Base-by-base conservation (phyloP, 2,113 vertebrate species). In the Hystrix brachyura region DNA sequence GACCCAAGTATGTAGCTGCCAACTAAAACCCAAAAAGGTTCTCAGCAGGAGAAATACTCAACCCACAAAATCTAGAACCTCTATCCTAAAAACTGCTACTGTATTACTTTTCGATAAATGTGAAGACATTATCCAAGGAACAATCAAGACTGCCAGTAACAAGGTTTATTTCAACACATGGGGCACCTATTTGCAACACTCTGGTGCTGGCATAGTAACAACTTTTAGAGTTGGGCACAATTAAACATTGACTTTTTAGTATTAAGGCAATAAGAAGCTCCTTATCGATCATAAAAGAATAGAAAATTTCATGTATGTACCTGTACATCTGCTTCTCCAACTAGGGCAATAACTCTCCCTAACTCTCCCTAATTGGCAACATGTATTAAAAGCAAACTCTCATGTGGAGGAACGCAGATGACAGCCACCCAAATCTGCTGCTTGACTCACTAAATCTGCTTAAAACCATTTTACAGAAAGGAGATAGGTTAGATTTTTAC, bases 211-310 rank as follows among this genome's bases (percentile, higher is more conserved):
- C 21, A 32, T 59, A 90, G 81, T 46, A 62, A 91, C 55, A 82
- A 93, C 84, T 80, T 82, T 59, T 64, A 29, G 38, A 94, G 27
- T 60, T 85, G 12, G 34, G 32, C 8, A 94, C 46, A 53, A 87
- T 12, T 90, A 88, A 82, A 57, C 27, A 94, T 48, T 60, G 67
- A 38, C 27, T 67, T 87, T 96, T 85, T 43, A 71, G 34, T 15
- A 76, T 82, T 92, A 86, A 81, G n/a, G 13, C 87, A 92, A 96
- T 53, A 90, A 81, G 27, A 87, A 96, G 32, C 62, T 94, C 11
- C 32, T 0, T 48, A 55, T 76, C 59, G 46, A 97, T 55, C 18
- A 74, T 29, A 55, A 71, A 88, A 88, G 14, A 85, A 72, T 29
- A 51, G 29, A 71, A 97, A 69, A 64, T 74, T 94, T 69, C 89